These are phyloP conservation scores for Bhutanitis thaidina DNA, from an alignment of 2,888 invertebrate species.

Conservation along the genomic window DNA sequence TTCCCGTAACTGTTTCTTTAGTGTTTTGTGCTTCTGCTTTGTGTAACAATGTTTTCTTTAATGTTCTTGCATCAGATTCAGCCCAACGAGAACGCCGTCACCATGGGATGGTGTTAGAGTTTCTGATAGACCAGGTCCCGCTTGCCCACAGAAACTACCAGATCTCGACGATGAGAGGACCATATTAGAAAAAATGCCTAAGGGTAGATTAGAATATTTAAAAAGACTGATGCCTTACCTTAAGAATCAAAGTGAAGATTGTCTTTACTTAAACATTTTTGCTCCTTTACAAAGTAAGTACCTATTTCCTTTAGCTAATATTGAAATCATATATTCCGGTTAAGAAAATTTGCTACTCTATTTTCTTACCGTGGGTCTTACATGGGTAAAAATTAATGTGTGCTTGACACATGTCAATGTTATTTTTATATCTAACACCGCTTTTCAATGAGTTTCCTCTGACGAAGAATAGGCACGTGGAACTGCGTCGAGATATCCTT, in stretches of 20 bases:
- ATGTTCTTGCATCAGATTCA: conserved; percentile 82
- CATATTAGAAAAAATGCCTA: conserved; percentile 91
- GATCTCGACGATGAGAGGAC: conserved; percentile 90
- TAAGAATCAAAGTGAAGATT: conserved; percentile 97
- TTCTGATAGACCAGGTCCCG: conserved; percentile 89
- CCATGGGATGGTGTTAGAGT: conserved; percentile 94
- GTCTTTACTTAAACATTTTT: conserved; percentile 98
- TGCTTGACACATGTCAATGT: too few relatives aligned
- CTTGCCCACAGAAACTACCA: conserved; percentile 94
- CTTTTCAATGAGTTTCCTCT: too few relatives aligned
- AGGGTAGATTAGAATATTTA: conserved; percentile 93
- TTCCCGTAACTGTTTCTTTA: too few relatives aligned
- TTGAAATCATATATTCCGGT: too few relatives aligned
- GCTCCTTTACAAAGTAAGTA: conserved; percentile 95
- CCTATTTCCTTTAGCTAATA: background rate
- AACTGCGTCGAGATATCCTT: too few relatives aligned
- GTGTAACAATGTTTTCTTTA: too few relatives aligned
- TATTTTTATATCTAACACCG: too few relatives aligned
- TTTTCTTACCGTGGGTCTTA: too few relatives aligned
- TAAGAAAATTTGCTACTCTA: too few relatives aligned
- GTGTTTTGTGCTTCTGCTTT: too few relatives aligned
- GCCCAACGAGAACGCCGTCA: conserved; percentile 94
- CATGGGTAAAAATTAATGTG: too few relatives aligned
- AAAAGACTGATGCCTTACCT: conserved; percentile 94
- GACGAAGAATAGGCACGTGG: too few relatives aligned